A percentile compares a stretch with the other conserved stretches of the same genome.
phyloP scores from a whole-genome alignment of 2,113 vertebrate species.

The Cairina moschata region DNA sequence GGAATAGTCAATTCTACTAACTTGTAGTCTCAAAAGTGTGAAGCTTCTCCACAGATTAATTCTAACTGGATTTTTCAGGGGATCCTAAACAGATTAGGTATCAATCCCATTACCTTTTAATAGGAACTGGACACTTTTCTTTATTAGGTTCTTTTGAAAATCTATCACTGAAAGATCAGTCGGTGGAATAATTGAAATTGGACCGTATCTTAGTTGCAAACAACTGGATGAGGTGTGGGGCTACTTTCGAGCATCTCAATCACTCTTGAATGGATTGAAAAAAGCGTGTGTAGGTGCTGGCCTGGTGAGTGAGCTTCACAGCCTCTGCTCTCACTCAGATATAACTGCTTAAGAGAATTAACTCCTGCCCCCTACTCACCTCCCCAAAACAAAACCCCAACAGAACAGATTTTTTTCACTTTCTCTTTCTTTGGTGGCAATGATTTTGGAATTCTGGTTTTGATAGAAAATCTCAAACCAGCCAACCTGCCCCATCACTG shows the following conservation, averaged over 20 bases:
- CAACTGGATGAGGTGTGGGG: background rate
- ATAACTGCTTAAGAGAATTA: background rate
- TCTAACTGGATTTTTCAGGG: slow-evolving; percentile 32
- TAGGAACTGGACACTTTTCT: background rate
- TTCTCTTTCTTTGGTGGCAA: background rate
- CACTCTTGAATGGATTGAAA: slow-evolving; percentile 9
- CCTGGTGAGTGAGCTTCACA: background rate
- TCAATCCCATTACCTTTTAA: slow-evolving; percentile 31
- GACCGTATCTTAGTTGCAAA: background rate
- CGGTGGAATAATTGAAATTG: slow-evolving; percentile 23
- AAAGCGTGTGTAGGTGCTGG: background rate
- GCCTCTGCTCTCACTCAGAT: background rate
- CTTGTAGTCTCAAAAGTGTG: background rate
- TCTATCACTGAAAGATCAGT: slow-evolving; percentile 18
- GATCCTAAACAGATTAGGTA: background rate
- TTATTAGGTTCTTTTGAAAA: slow-evolving; percentile 26
- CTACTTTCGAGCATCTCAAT: background rate
- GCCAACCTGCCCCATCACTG: background rate
- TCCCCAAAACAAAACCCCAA: background rate
- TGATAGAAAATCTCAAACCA: background rate
- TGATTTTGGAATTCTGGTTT: background rate
- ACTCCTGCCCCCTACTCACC: background rate
- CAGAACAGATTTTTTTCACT: background rate
- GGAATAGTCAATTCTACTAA: background rate
- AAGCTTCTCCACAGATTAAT: slow-evolving; percentile 7